These are phyloP conservation scores for Idaea biselata DNA, from an alignment of 2,888 invertebrate species.

Conservation along the genomic window DNA sequence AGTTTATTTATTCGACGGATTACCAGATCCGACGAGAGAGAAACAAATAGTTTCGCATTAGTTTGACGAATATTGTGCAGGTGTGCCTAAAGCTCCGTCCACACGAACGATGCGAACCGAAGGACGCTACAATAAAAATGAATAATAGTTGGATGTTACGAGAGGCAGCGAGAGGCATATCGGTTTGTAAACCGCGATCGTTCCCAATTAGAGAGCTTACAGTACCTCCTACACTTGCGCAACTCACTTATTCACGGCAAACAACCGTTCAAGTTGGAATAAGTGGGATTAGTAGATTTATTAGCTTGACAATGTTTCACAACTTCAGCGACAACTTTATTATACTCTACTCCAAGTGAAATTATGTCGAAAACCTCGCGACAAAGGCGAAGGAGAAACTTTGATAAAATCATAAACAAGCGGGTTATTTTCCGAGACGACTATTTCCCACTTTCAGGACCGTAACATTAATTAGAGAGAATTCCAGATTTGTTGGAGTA, in stretches of 20 bases:
- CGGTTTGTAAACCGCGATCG: neutral
- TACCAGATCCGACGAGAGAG: neutral
- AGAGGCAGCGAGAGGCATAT: neutral
- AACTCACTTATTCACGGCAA: neutral
- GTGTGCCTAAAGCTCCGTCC: neutral
- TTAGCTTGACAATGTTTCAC: conserved; percentile 1
- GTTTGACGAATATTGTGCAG: neutral
- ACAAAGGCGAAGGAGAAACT: neutral
- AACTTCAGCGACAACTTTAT: neutral
- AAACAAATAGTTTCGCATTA: neutral
- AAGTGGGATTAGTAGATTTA: neutral
- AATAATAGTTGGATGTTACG: too few relatives aligned
- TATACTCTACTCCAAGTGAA: neutral
- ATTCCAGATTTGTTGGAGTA: neutral
- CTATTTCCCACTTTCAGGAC: neutral
- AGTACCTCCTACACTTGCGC: neutral
- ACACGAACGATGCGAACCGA: too few relatives aligned
- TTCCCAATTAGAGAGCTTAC: neutral
- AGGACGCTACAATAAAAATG: neutral
- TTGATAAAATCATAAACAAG: neutral
- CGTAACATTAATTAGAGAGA: neutral
- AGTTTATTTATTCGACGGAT: neutral
- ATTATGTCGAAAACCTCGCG: neutral
- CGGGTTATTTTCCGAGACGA: neutral
- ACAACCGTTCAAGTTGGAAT: neutral